Conservation (phyloP, 1,140 invertebrate species). For the Bombyx mori region DNA sequence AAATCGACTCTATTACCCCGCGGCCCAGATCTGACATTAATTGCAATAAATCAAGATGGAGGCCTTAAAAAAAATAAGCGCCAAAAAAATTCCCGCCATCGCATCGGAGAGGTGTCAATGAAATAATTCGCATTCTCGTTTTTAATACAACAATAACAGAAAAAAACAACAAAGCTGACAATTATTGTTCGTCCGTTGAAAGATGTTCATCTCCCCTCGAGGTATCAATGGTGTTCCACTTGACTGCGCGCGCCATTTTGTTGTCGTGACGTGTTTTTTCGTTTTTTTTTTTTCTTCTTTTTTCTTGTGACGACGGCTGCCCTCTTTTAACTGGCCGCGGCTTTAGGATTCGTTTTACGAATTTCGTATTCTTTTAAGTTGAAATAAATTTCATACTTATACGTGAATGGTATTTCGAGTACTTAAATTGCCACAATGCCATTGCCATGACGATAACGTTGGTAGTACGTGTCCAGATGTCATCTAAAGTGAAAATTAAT, state of each 20-base stretch:
- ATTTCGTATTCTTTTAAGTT: too few species aligned
- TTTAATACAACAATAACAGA: slow-evolving; percentile 5
- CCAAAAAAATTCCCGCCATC: neutral
- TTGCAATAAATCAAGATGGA: too few species aligned
- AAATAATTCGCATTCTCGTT: neutral
- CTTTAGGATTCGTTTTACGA: slow-evolving; percentile 13
- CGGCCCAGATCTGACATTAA: too few species aligned
- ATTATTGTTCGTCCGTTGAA: slow-evolving; percentile 11
- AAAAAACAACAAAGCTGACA: slow-evolving; percentile 4
- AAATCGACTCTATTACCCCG: neutral
- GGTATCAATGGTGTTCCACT: slow-evolving; percentile 35
- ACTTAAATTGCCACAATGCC: too few species aligned
- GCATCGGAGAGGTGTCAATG: neutral
- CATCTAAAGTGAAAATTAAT: too few species aligned
- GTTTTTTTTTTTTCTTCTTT: slow-evolving; percentile 21
- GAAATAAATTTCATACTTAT: too few species aligned
- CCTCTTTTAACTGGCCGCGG: slow-evolving; percentile 29
- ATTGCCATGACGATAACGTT: too few species aligned
- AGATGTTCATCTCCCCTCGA: slow-evolving; percentile 12
- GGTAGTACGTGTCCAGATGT: too few species aligned
- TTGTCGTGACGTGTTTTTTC: slow-evolving; percentile 5
- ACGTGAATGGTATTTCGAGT: too few species aligned
- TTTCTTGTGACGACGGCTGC: slow-evolving; percentile 10
- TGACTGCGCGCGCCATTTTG: slow-evolving; percentile 30
- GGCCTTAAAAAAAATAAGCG: neutral